Conservation (phyloP, 2,888 invertebrate genomes). For the Calameuta filiformis region DNA sequence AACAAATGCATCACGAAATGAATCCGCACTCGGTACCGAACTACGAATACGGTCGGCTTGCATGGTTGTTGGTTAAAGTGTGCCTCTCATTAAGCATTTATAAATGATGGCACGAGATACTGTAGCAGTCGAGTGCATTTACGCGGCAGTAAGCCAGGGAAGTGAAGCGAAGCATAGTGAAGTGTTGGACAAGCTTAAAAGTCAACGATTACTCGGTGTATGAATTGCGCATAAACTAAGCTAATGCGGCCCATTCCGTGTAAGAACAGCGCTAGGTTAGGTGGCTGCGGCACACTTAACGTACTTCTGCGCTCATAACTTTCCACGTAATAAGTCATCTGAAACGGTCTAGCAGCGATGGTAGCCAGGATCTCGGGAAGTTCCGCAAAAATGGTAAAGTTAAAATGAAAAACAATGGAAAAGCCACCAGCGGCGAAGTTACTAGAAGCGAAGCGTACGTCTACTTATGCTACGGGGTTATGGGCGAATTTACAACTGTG, state of each 20-base stretch:
- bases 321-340: slow-evolving; percentile 34
- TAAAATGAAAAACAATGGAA: not conserved
- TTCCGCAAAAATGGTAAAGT: not conserved
- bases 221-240: slow-evolving; percentile 16
- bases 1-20: not conserved
- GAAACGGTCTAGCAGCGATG: not conserved
- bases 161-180: slow-evolving; percentile 8
- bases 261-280: slow-evolving; percentile 16
- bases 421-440: not conserved
- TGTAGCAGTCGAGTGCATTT: slow-evolving; percentile 11
- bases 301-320: slow-evolving; percentile 32
- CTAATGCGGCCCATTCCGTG: slow-evolving; percentile 18
- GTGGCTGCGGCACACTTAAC: slow-evolving; percentile 28
- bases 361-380: not conserved
- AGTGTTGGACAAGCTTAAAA: slow-evolving; percentile 18
- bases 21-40: not conserved
- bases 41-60: not conserved
- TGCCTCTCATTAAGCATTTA: slow-evolving; percentile 3
- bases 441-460: not conserved
- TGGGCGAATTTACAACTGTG: too few species aligned
- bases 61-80: slow-evolving; percentile 4
- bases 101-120: not conserved
- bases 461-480: not conserved
- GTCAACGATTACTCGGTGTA: slow-evolving; percentile 16
- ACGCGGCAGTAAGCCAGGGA: not conserved